Evolutionary conservation across 2,888 invertebrate species (phyloP), one percentile per base, ranked within the genome.

Genomic region (Cremastinae sp.): DNA sequence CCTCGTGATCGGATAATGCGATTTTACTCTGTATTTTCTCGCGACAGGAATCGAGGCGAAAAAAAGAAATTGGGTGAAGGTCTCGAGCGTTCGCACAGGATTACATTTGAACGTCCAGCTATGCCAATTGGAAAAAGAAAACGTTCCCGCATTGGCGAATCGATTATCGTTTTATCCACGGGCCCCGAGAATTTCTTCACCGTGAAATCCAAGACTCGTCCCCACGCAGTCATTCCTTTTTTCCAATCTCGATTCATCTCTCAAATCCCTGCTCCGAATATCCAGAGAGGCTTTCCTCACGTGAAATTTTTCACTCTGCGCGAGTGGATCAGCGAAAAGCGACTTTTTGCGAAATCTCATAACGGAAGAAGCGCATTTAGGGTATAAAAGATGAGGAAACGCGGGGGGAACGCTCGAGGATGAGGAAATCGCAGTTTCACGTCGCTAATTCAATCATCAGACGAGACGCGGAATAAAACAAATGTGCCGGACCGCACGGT

Each of bases 131-230:
- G 34, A 34, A 7, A 64, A 58, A 51, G 49, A 51, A 66, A 41
- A 58, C 38, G 56, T 62, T 64, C 2, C 8, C 16, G 18, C 9
- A n/a, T 59, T 14, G 12, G 7, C 10, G 56, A 56, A 66, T 66
- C 62, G 71, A 75, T 66, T 64, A 64, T 75, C 43, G 28, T 34
- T 49, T 20, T 18, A 68, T 51, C 56, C 9, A 72, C 71, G 51
- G 49, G 10, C 49, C 61, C 47, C 45, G 45, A 5, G 47, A 58
- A 68, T 78, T 74, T 78, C 72, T 58, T 72, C 65, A 53, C 41
- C 62, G 36, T 38, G 65, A 69, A 79, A 79, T 64, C 53, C 66
- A 34, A 47, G 59, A 77, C 59, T 73, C 47, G 72, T 59, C 54
- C 62, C 49, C 54, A 45, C 36, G 9, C 54, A 43, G 49, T 71